Conservation (phyloP, 2,113 vertebrate species). For the Scartelaos histophorus region DNA sequence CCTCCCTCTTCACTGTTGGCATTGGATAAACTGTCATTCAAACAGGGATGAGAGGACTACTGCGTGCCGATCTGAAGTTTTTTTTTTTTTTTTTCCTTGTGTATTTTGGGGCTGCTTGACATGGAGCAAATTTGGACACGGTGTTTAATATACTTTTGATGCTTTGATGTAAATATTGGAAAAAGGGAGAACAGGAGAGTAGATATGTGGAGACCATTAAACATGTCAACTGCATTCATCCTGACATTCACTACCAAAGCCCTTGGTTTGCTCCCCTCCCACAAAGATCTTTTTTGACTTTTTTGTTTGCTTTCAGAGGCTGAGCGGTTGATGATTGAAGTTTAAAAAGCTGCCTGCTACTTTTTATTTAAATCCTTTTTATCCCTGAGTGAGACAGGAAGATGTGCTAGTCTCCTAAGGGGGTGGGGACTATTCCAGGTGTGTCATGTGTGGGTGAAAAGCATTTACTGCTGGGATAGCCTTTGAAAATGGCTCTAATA, state of each 20-base stretch:
- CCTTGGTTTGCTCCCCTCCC: constrained; percentile 67
- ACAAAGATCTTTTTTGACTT: constrained; percentile 57
- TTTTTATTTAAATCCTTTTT: constrained; percentile 63
- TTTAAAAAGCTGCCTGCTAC: constrained; percentile 57
- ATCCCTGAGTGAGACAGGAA: constrained; percentile 62
- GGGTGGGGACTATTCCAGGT: constrained; percentile 38
- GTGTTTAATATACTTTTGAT: constrained; percentile 95
- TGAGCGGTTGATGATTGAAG: constrained; percentile 61
- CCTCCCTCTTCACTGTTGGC: constrained; percentile 74
- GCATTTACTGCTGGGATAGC: constrained; percentile 58
- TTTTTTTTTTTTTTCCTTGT: constrained; percentile 31
- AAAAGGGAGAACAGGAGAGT: constrained; percentile 82
- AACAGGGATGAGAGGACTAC: constrained; percentile 67
- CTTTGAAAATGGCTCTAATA: constrained; percentile 70
- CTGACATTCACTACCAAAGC: constrained; percentile 73
- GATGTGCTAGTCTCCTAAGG: constrained; percentile 56
- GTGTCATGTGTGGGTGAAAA: constrained; percentile 50
- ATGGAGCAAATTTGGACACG: constrained; percentile 79
- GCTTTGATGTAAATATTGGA: constrained; percentile 93
- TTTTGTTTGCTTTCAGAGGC: constrained; percentile 63
- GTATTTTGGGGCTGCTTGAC: constrained; percentile 45
- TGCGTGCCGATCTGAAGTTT: constrained; percentile 59
- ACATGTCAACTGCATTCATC: constrained; percentile 68
- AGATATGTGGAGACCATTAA: constrained; percentile 76
- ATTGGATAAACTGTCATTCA: constrained; percentile 76